Evolutionary conservation across 2,113 vertebrate species (phyloP).

Genomic region (Clinocottus analis): DNA sequence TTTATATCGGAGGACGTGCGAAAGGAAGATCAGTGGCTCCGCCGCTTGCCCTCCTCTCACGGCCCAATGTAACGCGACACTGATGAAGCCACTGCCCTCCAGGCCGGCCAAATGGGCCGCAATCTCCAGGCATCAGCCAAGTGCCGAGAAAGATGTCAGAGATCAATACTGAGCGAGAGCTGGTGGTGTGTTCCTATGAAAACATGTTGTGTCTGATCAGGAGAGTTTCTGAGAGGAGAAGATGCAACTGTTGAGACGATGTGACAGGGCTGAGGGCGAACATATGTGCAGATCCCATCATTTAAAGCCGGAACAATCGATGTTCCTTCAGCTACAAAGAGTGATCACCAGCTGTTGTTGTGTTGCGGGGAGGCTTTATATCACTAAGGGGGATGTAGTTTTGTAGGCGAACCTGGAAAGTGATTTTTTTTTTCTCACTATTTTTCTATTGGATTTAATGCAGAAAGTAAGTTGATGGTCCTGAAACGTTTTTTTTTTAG

Average conservation of each 20-base stretch:
- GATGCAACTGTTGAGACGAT: not conserved
- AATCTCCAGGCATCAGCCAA: not conserved
- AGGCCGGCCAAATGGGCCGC: not conserved
- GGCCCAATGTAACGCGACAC: not conserved
- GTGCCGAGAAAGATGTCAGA: not conserved
- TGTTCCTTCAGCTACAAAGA: not conserved
- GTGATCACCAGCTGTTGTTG: not conserved
- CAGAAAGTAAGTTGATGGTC: too few relatives aligned
- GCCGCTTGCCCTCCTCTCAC: not conserved
- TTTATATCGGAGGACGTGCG: not conserved
- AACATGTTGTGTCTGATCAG: not conserved
- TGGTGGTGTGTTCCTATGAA: not conserved
- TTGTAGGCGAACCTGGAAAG: too few relatives aligned
- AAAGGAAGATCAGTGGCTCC: conserved; percentile 15
- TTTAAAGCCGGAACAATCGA: too few relatives aligned
- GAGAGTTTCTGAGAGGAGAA: not conserved
- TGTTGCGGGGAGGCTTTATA: not conserved
- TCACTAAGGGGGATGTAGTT: not conserved
- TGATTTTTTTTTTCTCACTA: too few relatives aligned
- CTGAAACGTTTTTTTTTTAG: too few relatives aligned
- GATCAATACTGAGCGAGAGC: not conserved
- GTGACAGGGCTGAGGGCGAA: too few relatives aligned
- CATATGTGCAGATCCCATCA: too few relatives aligned
- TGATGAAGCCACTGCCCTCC: not conserved
- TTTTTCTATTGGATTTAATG: too few relatives aligned